Evolutionary conservation across 2,888 invertebrate species (phyloP), one percentile per base, ranked within the genome.

Genomic region (Noctua pronuba): DNA sequence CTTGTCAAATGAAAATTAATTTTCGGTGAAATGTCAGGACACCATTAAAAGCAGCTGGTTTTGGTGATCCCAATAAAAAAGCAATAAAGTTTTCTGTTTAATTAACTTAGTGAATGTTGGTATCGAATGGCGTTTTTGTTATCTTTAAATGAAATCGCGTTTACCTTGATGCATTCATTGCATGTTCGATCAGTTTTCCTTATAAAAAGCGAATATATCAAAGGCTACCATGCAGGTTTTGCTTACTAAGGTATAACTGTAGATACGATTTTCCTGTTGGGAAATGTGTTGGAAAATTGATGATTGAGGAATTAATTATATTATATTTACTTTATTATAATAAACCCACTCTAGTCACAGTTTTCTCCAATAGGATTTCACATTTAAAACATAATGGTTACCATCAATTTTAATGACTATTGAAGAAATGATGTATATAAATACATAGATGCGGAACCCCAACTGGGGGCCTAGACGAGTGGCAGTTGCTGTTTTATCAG

Each of bases 101-200:
- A 35, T 73, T 46, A 1, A 66, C n/a, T 66, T 31, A 10, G 11
- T 49, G 28, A 67, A 78, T 60, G 31, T 60, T 60, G 46, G 7
- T 49, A 7, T n/a, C 38, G n/a, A 79, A 67, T 49, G 18, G 31
- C 49, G 31, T 44, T 79, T 60, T 62, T n/a, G 2, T 18, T 35
- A 62, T 69, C 16, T 41, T 24, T 77, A 49, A 60, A 82, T 49
- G 1, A 46, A 82, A 68, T 68, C 64, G 1, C n/a, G 67, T 64
- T 82, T 6, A 68, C 68, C 76, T 75, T 68, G 75, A 62, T 49
- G 35, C 24, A 13, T 46, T 75, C 21, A 18, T 41, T 44, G 52
- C 6, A 62, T 46, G 13, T 58, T 41, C 18, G 38, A 49, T 41
- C 31, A 79, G 28, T 62, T 78, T 78, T 44, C 44, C 80, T 44